Percentiles rank a stretch among this genome's conserved stretches.
phyloP scores from a whole-genome alignment of 2,888 invertebrate genomes.

The Caprella mutica region DNA sequence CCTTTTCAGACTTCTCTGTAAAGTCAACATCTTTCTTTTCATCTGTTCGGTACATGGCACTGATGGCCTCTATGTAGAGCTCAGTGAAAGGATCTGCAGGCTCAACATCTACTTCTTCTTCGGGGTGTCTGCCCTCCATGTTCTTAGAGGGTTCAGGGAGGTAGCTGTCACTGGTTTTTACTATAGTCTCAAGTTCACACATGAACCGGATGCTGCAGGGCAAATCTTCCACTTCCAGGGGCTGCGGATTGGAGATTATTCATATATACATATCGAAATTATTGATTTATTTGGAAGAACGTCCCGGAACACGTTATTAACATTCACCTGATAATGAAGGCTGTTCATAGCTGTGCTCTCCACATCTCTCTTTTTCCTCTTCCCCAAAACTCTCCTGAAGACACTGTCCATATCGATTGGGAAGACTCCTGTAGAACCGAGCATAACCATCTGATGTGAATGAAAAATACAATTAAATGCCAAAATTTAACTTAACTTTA shows the following conservation, averaged over 20 bases:
- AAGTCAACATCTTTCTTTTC: conserved; percentile 16
- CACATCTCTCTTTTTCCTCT: no score
- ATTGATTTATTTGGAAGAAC: no score
- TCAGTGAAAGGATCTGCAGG: conserved; percentile 23
- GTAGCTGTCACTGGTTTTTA: conserved; percentile 21
- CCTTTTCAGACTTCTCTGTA: conserved; percentile 7
- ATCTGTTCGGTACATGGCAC: conserved; percentile 19
- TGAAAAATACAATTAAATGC: no score
- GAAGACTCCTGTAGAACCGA: conserved; percentile 7
- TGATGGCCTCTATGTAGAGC: conserved; percentile 26
- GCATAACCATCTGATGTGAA: conserved; percentile 7
- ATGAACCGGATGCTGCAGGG: conserved; percentile 21
- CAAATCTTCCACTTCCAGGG: conserved; percentile 11
- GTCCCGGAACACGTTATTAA: no score
- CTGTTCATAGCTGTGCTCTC: no score
- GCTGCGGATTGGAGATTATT: no score
- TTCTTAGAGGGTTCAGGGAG: conserved; percentile 7
- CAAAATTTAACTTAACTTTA: no score
- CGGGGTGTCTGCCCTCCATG: conserved; percentile 10
- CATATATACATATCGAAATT: no score
- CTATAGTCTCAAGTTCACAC: conserved; percentile 17
- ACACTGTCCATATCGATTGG: conserved; percentile 2
- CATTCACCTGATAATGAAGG: no score
- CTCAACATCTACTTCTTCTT: conserved; percentile 23
- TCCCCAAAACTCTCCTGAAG: not conserved